Conservation (phyloP, 2,797 vertebrate species). For the Gorsachius magnificus region DNA sequence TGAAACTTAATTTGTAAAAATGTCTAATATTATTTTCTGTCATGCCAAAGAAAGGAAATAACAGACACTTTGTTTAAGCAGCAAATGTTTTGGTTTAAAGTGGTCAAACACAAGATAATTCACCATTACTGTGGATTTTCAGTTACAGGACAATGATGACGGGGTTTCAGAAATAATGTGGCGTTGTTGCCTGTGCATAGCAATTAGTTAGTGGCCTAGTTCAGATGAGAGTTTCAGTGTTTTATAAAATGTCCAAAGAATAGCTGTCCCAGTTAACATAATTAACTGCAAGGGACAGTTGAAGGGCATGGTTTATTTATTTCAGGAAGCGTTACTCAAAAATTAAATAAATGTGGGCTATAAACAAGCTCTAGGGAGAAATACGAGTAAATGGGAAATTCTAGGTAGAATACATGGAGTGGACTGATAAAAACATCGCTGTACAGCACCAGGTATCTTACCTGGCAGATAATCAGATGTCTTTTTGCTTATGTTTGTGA, state of each 20-base stretch:
- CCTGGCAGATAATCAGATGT: not conserved
- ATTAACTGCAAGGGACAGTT: conserved; percentile 45
- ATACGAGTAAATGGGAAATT: not conserved
- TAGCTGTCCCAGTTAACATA: conserved; percentile 63
- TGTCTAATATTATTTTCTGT: not conserved
- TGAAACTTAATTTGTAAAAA: not conserved
- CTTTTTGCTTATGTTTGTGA: not conserved
- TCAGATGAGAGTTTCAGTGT: conserved; percentile 46
- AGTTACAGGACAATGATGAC: conserved; percentile 9
- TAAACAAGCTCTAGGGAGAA: not conserved
- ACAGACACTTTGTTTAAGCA: not conserved
- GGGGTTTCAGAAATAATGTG: conserved; percentile 51
- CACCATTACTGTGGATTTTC: not conserved
- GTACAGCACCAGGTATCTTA: not conserved
- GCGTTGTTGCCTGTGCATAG: conserved; percentile 39
- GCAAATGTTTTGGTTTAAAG: not conserved
- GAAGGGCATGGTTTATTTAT: conserved; percentile 21
- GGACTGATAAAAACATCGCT: not conserved
- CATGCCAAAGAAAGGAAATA: not conserved
- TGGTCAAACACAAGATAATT: not conserved
- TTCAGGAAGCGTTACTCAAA: not conserved
- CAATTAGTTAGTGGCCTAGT: conserved; percentile 68
- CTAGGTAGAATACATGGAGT: not conserved
- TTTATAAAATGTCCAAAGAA: conserved; percentile 51
- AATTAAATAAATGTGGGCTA: not conserved